Base-by-base conservation (phyloP, 2,113 vertebrate species). In the Harpagus bidentatus region DNA sequence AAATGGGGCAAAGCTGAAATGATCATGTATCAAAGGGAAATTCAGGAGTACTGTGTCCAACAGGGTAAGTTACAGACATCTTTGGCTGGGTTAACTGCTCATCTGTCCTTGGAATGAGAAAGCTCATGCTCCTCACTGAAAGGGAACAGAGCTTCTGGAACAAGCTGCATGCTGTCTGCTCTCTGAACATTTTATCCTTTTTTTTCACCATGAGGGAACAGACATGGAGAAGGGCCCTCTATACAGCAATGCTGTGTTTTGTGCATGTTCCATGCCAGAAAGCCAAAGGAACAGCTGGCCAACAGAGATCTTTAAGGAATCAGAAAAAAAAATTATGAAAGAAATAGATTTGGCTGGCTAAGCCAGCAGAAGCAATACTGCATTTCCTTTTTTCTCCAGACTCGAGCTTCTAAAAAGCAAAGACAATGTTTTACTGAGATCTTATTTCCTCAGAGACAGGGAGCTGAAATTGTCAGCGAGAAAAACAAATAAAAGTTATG, bases 401-500 rank as follows among this genome's bases (percentile, higher is more conserved):
- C 11, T 38, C 3, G 0, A 74, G 42, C 32, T 85, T 67, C 90
- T 63, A 62, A 74, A 82, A 84, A 42, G 14, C n/a, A 67, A 89
- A 93, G 58, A 14, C 40, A 70, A 34, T n/a, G 28, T 90, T 83
- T 34, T n/a, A 65, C 63, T 78, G 59, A 86, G 78, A 53, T 42
- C 52, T 89, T 91, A 89, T 95, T 96, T 95, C 94, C 89, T 93
- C 43, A 63, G 89, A 83, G 88, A 90, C 1, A 2, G 31, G 38
- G 38, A 89, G 31, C 52, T 72, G 69, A 95, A 96, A 79, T 43
- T 82, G 48, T 63, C 61, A 71, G 65, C 67, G 48, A 53, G 26
- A 63, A 93, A 82, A 84, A 40, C 65, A 95, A 91, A 89, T 94
- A 74, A 91, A 91, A 82, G 43, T 67, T 86, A 79, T 21, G 65